phyloP scores from a whole-genome alignment of 2,113 vertebrate species.

The Martes martes region DNA sequence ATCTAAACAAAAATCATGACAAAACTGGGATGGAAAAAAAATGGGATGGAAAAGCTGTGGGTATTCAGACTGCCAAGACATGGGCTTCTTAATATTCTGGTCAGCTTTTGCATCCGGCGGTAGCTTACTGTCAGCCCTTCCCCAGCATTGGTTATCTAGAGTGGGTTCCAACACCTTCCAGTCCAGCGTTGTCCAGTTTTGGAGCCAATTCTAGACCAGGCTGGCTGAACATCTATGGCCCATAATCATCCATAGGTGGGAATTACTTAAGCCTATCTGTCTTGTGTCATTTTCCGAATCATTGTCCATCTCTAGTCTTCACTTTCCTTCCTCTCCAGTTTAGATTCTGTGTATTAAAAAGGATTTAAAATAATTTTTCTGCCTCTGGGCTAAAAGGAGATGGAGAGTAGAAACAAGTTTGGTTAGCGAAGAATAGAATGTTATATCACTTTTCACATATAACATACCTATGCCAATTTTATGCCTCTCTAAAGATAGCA shows the following conservation, averaged over 20 bases:
- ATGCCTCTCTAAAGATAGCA: neutral
- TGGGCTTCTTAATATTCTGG: neutral
- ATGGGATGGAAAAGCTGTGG: neutral
- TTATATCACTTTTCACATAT: neutral
- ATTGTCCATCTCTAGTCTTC: neutral
- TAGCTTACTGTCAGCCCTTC: neutral
- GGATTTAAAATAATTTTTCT: neutral
- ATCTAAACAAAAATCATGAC: constrained; percentile 52
- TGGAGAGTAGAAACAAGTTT: constrained; percentile 11
- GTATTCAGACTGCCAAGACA: neutral
- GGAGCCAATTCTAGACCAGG: neutral
- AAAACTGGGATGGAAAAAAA: neutral
- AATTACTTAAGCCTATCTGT: neutral
- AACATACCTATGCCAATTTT: neutral
- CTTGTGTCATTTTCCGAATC: neutral
- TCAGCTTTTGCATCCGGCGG: neutral
- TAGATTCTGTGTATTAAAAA: neutral
- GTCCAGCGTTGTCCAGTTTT: neutral
- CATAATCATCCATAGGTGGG: neutral
- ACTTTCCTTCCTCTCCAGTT: neutral
- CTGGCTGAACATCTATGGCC: neutral
- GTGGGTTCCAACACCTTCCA: neutral
- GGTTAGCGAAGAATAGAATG: neutral
- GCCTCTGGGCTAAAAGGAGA: neutral
- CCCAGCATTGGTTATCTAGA: neutral